Evolutionary conservation across 2,888 invertebrate species (phyloP), one percentile per base, ranked within the genome.

Genomic region (Leistus spinibarbis): DNA sequence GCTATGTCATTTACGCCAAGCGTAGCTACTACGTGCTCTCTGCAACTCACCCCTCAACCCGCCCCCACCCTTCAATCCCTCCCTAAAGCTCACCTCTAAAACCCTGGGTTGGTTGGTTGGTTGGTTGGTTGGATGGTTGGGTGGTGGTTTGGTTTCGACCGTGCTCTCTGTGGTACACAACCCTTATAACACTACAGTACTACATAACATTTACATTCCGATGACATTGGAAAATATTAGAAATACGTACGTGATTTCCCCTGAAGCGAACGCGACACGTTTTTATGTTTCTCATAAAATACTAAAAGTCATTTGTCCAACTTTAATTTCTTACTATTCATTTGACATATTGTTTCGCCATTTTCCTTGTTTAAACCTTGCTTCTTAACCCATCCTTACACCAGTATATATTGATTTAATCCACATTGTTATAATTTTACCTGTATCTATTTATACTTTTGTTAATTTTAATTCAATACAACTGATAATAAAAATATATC

Each of bases 271-370:
- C 66, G 66, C 4, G 65, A 67, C 63, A 67, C 68, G 74, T 68
- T 68, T 68, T 74, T 74, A 68, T 67, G 68, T 22, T 62, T 54
- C 53, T 63, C 68, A 67, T 7, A 74, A 68, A n/a, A n/a, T n/a
- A n/a, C 27, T 27, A 27, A 9, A 7, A 27, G 27, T 27, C 9
- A 27, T 27, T 27, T 27, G 27, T 27, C 9, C 27, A 27, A 1
- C 27, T 9, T n/a, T n/a, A n/a, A n/a, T n/a, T n/a, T n/a, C n/a
- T n/a, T n/a, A n/a, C n/a, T n/a, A n/a, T n/a, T n/a, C n/a, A n/a
- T n/a, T n/a, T n/a, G n/a, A n/a, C n/a, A n/a, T n/a, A n/a, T n/a
- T n/a, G n/a, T n/a, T n/a, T n/a, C n/a, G n/a, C n/a, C n/a, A n/a
- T n/a, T n/a, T n/a, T n/a, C n/a, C n/a, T n/a, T n/a, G n/a, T n/a